phyloP scores from a whole-genome alignment of 2,113 vertebrate genomes.

The Lycaon pictus region DNA sequence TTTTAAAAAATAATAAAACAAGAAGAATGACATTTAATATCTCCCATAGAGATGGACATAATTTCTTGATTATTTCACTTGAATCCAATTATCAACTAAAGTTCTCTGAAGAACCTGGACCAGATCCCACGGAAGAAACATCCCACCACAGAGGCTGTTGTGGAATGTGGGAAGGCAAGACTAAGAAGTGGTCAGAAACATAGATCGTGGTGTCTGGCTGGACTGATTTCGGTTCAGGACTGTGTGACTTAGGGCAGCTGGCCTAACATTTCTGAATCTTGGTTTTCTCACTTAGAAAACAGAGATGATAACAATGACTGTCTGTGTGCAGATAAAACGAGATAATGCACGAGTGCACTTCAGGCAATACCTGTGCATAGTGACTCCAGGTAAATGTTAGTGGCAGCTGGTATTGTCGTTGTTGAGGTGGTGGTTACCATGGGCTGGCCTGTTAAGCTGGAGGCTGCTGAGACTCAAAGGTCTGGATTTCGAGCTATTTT shows the following conservation, averaged over 20 bases:
- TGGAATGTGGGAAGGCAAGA: neutral
- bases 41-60: neutral
- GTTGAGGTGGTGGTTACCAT: neutral
- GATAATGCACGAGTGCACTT: neutral
- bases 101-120: slow-evolving; percentile 51
- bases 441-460: neutral
- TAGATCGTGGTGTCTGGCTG: neutral
- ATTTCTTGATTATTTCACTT: slow-evolving; percentile 35
- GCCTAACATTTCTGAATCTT: neutral
- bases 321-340: neutral
- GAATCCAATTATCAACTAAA: neutral
- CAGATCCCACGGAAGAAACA: neutral
- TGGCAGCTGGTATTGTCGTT: accelerated
- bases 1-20: slow-evolving; percentile 37
- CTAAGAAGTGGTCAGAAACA: neutral
- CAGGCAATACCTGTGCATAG: neutral
- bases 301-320: neutral
- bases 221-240: neutral
- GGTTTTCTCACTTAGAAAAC: neutral
- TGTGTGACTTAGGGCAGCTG: neutral
- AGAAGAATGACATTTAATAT: slow-evolving; percentile 16
- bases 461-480: slow-evolving; percentile 59
- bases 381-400: neutral
- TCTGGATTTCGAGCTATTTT: slow-evolving; percentile 78
- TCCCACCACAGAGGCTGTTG: neutral